Base-by-base conservation (phyloP, 1,140 invertebrate species). In the Conus ventricosus region DNA sequence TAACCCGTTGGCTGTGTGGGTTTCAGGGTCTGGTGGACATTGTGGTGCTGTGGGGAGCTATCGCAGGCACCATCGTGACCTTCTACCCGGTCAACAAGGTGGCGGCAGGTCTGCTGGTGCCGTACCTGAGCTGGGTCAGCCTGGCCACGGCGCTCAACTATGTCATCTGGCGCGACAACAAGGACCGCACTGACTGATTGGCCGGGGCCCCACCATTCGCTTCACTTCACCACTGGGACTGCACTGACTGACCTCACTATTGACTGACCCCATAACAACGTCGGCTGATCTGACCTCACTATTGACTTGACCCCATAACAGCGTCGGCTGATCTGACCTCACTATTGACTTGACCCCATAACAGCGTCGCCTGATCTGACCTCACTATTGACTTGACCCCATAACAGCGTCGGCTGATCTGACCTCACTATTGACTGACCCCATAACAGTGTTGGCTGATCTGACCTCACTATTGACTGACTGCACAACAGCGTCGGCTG, bases 41-140 rank as follows among this genome's bases (percentile, higher is more conserved):
- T 86, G 89, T 96, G 25, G 95, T 96, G 4, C 92, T 98, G 27
- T 96, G 96, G 89, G 96, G 95, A 0, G 96, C 96, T 0, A 97
- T 97, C 0, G 96, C 96, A 2, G 96, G 96, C 0, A 96, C 97
- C 60, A 96, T 96, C 0, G 92, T 96, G 4, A 92, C 96, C 0
- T 98, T 98, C 95, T 96, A 96, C 88, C 93, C 95, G 51, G 95
- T 98, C 0, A 97, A 97, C 93, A 95, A 95, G 80, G 95, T 96
- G 4, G 97, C 98, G 10, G 97, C 97, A 3, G 96, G 96, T 63
- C 92, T 98, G 20, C 96, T 98, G 94, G 84, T 97, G 63, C 98
- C 98, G 0, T 98, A 98, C 93, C 92, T 98, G 5, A 96, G 96
- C 5, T 98, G 97, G 97, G 93, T 97, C 27, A 96, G 96, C 6